A percentile compares a stretch with the other conserved stretches of the same genome.
phyloP scores from a whole-genome alignment of 1,140 invertebrate species.

The Aleiodes sp. region DNA sequence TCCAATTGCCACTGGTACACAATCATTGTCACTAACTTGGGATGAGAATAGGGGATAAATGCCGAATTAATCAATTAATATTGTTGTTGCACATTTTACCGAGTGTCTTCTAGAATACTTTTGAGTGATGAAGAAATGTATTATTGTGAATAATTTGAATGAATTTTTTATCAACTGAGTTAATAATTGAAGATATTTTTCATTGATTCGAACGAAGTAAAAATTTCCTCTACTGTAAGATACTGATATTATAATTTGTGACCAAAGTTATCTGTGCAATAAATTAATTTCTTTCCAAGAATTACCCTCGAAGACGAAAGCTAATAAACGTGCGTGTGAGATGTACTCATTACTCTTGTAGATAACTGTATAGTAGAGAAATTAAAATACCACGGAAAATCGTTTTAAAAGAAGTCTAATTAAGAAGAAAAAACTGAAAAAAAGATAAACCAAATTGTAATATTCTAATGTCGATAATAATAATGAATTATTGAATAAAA shows the following conservation, averaged over 20 bases:
- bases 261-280: constrained; percentile 35
- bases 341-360: constrained; percentile 60
- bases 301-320: neutral
- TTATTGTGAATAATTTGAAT: neutral
- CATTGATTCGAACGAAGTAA: neutral
- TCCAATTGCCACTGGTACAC: constrained; percentile 50
- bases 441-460: constrained; percentile 50
- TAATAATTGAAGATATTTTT: neutral
- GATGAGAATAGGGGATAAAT: constrained; percentile 56
- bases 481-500: constrained; percentile 46
- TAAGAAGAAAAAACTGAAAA: constrained; percentile 48
- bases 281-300: neutral
- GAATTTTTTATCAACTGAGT: neutral
- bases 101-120: neutral
- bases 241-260: constrained; percentile 3
- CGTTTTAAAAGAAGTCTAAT: constrained; percentile 53
- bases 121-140: neutral
- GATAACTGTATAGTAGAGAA: constrained; percentile 64
- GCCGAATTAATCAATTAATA: constrained; percentile 29
- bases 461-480: constrained; percentile 56
- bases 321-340: constrained; percentile 42
- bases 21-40: constrained; percentile 52
- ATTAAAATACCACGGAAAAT: constrained; percentile 33
- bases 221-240: neutral
- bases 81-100: neutral